Base-by-base conservation (phyloP, 1,140 invertebrate species). In the Pseudomyrmex dendroicus region DNA sequence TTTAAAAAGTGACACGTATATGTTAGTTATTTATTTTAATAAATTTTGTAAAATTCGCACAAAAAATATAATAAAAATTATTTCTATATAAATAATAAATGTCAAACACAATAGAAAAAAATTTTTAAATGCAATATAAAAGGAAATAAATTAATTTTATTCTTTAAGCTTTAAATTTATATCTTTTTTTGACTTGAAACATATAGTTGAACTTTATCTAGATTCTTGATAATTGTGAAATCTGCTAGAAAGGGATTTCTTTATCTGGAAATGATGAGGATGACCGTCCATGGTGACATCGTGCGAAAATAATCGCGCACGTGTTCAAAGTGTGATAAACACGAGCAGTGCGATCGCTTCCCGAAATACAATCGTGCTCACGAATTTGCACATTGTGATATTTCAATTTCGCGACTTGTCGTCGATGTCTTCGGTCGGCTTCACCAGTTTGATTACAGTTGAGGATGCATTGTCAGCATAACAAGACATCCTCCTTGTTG, bases 401-500 rank as follows among this genome's bases (percentile, higher is more conserved):
- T 68, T 89, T 89, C 72, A 85, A 85, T 83, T 87, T 74, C 66
- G 73, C 77, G 59, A 82, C 67, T 88, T 35, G 35, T 35, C 82
- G 73, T 73, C 54, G 68, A 80, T 73, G 70, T 62, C 62, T 72
- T 62, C 62, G 57, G 50, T 59, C 15, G n/a, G 54, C 61, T 83
- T 25, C 76, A 73, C 74, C 82, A 88, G 88, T 61, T 78, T 83
- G 88, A 89, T 90, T 89, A 85, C 76, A 35, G 48, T 82, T 63
- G 86, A 85, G 62, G 82, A 86, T 90, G 91, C 91, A 13, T 72
- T 54, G 91, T 92, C 91, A 92, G 92, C 92, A 92, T 68, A 92
- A 92, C 89, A 90, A 35, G 85, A 89, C 84, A 91, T 92, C 90
- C 90, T 91, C 90, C 90, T 91, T 92, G 91, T 92, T 92, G 89